These are phyloP conservation scores for Rhingia campestris DNA, from an alignment of 2,888 invertebrate genomes.

Conservation along the genomic window DNA sequence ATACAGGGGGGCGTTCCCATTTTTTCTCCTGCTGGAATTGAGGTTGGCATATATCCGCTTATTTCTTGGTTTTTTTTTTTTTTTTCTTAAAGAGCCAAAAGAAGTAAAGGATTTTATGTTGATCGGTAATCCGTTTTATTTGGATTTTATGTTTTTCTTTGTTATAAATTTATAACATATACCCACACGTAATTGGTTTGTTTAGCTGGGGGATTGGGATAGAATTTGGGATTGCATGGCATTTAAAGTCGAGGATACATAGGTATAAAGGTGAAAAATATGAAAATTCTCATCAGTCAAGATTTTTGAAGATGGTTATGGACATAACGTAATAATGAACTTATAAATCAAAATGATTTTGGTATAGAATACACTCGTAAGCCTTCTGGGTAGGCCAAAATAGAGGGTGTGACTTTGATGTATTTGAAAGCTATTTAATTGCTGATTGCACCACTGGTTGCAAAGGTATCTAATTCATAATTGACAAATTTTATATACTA, in stretches of 20 bases:
- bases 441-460: too few relatives aligned
- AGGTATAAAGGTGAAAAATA: too few relatives aligned
- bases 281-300: too few relatives aligned
- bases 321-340: too few relatives aligned
- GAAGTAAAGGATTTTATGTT: constrained; percentile 35
- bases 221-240: neutral
- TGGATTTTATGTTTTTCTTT: constrained; percentile 16
- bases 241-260: neutral
- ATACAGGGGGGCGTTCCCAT: neutral
- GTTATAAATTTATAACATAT: constrained; percentile 5
- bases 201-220: neutral
- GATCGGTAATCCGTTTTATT: constrained; percentile 42
- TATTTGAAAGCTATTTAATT: too few relatives aligned
- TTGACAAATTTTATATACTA: too few relatives aligned
- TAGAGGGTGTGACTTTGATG: too few relatives aligned
- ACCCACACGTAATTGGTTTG: neutral
- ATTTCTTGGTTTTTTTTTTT: constrained; percentile 6
- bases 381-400: too few relatives aligned
- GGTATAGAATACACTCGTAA: too few relatives aligned
- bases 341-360: too few relatives aligned
- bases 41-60: constrained; percentile 45
- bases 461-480: too few relatives aligned
- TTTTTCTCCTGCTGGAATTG: neutral
- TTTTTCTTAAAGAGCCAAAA: constrained; percentile 21
- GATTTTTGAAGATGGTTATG: too few relatives aligned